Base-by-base conservation (phyloP, 2,113 vertebrate genomes). In the Periophthalmus modestus region DNA sequence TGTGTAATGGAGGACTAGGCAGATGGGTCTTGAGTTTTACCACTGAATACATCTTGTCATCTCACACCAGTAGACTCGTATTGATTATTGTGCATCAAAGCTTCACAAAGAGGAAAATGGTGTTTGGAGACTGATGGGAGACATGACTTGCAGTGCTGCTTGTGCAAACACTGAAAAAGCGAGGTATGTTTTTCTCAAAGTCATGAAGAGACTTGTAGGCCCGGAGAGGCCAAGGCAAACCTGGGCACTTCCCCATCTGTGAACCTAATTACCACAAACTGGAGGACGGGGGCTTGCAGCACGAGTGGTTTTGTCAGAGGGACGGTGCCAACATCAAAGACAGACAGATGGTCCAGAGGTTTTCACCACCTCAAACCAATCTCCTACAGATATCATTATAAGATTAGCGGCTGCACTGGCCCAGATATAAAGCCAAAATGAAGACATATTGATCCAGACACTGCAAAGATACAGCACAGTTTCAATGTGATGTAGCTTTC, bases 231-330 rank as follows among this genome's bases (percentile, higher is more conserved):
- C 12, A 28, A 77, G 84, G 72, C 78, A 71, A 74, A 85, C 80
- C 71, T 57, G 50, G 68, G 62, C 15, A 24, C 75, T 62, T 55
- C 63, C 71, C 61, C 75, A 24, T 65, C 74, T 71, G 54, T 80
- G 81, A 62, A 89, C 84, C 87, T 72, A 88, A 84, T 90, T 90
- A 88, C 79, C 72, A 78, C 28, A 50, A 48, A 65, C 87, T 89
- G 46, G 13, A 87, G 85, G 74, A 88, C 69, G 57, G 58, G 68
- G 59, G 81, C 67, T 65, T 65, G 62, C 47, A 14, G 66, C 78
- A 84, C 70, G 61, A 84, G 75, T 14, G 62, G 39, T 7, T 55
- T 65, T 73, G 83, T 84, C 72, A 67, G 82, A 77, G 59, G 81
- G 85, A 85, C 28, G 50, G 71, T 21, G 73, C 68, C 69, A 69